These are phyloP conservation scores for Achlya flavicornis DNA, from an alignment of 2,888 invertebrate genomes.

Conservation along the genomic window DNA sequence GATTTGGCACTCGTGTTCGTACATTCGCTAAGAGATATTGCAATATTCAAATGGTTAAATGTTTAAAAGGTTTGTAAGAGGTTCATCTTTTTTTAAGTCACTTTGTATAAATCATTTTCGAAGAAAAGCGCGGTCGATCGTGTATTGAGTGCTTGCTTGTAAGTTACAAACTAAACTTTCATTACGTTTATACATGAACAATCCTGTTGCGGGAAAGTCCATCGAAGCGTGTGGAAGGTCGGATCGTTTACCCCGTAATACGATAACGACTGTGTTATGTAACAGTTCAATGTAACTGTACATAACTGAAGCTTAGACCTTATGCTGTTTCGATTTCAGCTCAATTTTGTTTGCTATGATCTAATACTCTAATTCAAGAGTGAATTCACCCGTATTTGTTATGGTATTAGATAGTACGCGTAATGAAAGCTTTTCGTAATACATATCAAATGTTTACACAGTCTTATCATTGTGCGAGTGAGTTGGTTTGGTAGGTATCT, in stretches of 20 bases:
- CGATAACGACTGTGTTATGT: constrained; percentile 70
- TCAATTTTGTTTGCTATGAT: constrained; percentile 37
- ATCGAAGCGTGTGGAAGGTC: constrained; percentile 71
- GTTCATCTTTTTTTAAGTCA: neutral
- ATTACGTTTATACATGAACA: constrained; percentile 9
- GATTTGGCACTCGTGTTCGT: too few species aligned
- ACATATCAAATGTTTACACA: constrained; percentile 47
- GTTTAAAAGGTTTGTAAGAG: neutral
- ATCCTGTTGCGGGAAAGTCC: constrained; percentile 56
- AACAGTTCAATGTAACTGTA: constrained; percentile 58
- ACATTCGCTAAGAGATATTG: too few species aligned
- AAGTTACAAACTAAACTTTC: neutral
- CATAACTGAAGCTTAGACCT: constrained; percentile 51
- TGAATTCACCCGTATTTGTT: constrained; percentile 44
- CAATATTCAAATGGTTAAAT: neutral
- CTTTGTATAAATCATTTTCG: neutral
- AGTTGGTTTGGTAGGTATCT: constrained; percentile 21
- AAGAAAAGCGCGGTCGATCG: neutral
- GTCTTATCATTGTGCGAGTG: constrained; percentile 49
- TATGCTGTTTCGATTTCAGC: constrained; percentile 38
- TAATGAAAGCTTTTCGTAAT: constrained; percentile 65
- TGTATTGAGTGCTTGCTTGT: neutral
- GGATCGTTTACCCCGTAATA: constrained; percentile 72
- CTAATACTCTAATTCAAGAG: constrained; percentile 21
- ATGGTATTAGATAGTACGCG: constrained; percentile 40